Evolutionary conservation across 1,140 invertebrate species (phyloP).

Genomic region (Brachystomella parvula): DNA sequence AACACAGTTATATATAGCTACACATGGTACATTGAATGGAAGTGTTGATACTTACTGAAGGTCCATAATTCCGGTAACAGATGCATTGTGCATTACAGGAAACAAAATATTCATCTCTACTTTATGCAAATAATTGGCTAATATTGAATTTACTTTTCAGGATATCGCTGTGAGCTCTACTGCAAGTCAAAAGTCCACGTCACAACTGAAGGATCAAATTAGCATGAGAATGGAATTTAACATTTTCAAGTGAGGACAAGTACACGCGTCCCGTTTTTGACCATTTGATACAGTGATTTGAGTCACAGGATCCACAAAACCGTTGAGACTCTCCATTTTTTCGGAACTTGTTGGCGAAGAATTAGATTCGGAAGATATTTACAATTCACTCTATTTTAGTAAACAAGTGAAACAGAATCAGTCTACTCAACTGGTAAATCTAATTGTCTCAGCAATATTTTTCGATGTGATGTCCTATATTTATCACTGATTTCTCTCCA

Average conservation of each 20-base stretch:
- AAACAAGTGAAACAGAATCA: conserved; percentile 81
- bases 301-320: conserved; percentile 75
- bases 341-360: conserved; percentile 58
- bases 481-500: no score
- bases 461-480: no score
- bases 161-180: conserved; percentile 89
- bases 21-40: no score
- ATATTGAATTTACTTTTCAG: conserved; percentile 42
- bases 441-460: background rate
- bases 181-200: conserved; percentile 81
- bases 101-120: no score
- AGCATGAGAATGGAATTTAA: conserved; percentile 63
- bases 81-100: no score
- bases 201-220: conserved; percentile 69
- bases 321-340: conserved; percentile 87
- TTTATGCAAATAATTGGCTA: background rate
- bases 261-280: conserved; percentile 70
- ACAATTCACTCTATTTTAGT: conserved; percentile 63
- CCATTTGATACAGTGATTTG: conserved; percentile 73
- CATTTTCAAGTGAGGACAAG: conserved; percentile 43
- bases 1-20: no score
- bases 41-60: no score
- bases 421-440: conserved; percentile 79
- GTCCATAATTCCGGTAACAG: no score
- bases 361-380: conserved; percentile 63